Conservation (phyloP, 2,113 vertebrate species). For the Onychostoma macrolepis region DNA sequence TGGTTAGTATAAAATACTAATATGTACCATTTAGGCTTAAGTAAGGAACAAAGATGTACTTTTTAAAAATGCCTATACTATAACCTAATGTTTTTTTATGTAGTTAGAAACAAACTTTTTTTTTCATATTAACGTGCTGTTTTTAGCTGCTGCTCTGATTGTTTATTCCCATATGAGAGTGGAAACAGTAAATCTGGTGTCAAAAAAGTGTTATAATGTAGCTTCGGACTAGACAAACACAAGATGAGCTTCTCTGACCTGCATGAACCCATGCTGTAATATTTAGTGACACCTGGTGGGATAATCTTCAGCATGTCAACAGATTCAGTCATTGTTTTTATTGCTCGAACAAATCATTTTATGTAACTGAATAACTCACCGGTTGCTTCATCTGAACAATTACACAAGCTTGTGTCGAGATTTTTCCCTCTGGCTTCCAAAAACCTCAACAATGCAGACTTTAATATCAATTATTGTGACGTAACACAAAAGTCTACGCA, state of each 20-base stretch:
- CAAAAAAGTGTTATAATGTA: background rate
- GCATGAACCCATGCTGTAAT: background rate
- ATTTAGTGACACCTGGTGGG: slow-evolving; percentile 9
- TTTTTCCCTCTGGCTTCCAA: background rate
- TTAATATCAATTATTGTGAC: background rate
- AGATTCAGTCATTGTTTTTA: background rate
- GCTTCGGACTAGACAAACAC: background rate
- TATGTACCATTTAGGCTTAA: too few relatives aligned
- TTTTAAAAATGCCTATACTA: too few relatives aligned
- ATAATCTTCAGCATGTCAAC: background rate
- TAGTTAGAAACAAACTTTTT: background rate
- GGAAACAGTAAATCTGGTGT: background rate
- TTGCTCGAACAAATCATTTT: background rate
- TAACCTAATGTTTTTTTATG: background rate
- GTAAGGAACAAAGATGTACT: too few relatives aligned
- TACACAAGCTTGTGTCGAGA: background rate
- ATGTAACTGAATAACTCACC: background rate
- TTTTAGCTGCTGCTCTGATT: background rate
- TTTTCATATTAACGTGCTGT: background rate
- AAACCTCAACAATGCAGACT: slow-evolving; percentile 18
- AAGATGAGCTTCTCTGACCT: background rate
- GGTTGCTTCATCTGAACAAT: background rate
- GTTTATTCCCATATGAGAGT: background rate
- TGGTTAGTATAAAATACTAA: too few relatives aligned
- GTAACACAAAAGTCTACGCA: background rate